Conservation (phyloP, 2,888 invertebrate species). For the Zygogramma bicolorata region DNA sequence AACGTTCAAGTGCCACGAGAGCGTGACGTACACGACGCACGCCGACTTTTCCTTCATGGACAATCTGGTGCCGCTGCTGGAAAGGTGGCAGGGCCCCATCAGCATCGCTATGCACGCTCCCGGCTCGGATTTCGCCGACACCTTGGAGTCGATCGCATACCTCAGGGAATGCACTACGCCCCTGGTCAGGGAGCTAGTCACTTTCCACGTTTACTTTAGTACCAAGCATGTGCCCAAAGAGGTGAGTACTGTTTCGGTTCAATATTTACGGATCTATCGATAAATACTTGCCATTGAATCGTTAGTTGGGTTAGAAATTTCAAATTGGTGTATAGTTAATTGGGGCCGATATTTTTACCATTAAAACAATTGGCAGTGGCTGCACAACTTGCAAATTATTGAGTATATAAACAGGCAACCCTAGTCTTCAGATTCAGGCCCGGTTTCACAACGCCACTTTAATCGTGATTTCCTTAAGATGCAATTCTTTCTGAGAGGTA, state of each 20-base stretch:
- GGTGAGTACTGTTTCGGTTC: conserved; percentile 64
- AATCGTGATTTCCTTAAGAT: too few species aligned
- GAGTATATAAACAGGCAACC: too few species aligned
- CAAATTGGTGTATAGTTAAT: too few species aligned
- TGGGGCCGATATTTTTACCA: too few species aligned
- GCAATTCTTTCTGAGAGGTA: too few species aligned
- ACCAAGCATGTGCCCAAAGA: conserved; percentile 85
- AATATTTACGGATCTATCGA: too few species aligned
- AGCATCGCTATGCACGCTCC: conserved; percentile 91
- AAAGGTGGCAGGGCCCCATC: conserved; percentile 89
- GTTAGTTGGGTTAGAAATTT: too few species aligned
- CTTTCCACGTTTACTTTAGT: conserved; percentile 91
- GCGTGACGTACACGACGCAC: conserved; percentile 92
- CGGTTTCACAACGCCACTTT: too few species aligned
- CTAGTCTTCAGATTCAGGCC: too few species aligned
- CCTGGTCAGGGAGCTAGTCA: conserved; percentile 82
- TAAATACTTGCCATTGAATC: too few species aligned
- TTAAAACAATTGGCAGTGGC: too few species aligned
- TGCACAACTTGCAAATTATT: too few species aligned
- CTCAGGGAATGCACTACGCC: conserved; percentile 81
- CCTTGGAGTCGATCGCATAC: conserved; percentile 84
- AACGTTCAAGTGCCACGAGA: conserved; percentile 81
- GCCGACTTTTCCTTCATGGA: conserved; percentile 93
- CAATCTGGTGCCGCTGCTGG: conserved; percentile 86
- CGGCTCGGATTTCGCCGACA: conserved; percentile 82